Percentiles rank a stretch among this genome's conserved stretches.
These are phyloP conservation scores for Anser cygnoides DNA, from an alignment of 2,113 vertebrate species.

Conservation along the genomic window DNA sequence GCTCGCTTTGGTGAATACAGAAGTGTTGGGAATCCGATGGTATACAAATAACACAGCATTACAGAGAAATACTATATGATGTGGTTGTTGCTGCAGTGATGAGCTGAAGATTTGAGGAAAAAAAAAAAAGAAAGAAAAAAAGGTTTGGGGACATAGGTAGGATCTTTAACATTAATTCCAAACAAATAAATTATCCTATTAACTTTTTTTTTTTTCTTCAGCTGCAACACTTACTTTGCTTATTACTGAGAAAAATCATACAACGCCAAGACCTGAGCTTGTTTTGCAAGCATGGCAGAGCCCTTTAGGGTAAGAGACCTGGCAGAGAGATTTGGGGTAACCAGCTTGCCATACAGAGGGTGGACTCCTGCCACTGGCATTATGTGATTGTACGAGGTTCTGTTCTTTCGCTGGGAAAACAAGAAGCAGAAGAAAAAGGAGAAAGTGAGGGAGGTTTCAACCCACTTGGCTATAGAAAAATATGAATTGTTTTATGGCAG, in stretches of 20 bases:
- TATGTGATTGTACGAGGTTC: not conserved
- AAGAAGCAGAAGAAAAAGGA: not conserved
- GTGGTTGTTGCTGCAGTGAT: not conserved
- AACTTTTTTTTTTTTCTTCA: not conserved
- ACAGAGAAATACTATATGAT: not conserved
- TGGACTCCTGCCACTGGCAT: not conserved
- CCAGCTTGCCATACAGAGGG: not conserved
- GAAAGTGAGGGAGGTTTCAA: not conserved
- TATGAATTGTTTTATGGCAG: not conserved
- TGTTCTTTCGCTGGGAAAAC: not conserved
- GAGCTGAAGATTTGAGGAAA: not conserved
- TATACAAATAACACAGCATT: not conserved
- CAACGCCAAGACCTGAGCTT: not conserved
- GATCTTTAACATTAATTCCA: not conserved
- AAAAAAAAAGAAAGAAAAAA: not conserved
- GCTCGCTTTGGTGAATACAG: accelerated
- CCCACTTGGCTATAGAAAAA: not conserved
- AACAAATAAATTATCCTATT: not conserved
- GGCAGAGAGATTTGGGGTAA: not conserved
- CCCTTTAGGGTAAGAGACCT: not conserved
- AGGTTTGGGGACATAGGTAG: not conserved
- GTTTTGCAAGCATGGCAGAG: not conserved
- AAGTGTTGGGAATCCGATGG: not conserved
- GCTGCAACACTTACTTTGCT: not conserved
- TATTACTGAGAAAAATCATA: not conserved